Evolutionary conservation across 2,113 vertebrate species (phyloP), one percentile per base, ranked within the genome.

Genomic region (Globicephala melas): DNA sequence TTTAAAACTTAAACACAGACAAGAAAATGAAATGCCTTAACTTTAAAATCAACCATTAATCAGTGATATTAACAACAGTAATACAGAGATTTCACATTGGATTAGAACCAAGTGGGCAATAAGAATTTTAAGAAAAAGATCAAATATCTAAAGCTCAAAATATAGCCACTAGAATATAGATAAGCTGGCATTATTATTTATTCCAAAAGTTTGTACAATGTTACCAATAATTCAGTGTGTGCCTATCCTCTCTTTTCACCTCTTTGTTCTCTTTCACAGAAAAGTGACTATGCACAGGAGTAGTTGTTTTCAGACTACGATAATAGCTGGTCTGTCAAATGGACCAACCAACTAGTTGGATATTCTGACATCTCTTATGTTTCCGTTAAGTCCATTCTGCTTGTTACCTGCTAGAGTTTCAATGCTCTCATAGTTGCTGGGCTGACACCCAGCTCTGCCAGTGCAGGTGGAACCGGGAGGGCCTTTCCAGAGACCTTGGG

Each of bases 1-100:
- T n/a, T 93, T 80, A 90, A 80, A 79, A 92, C 28, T 84, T 93
- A 95, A 94, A 85, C 10, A 92, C 31, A 68, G 50, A 60, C 7
- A 97, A 92, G 65, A 94, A 77, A 94, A 98, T 31, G 55, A 96
- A 98, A 95, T 92, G 33, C 31, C 81, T 76, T 91, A 83, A 79
- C 47, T 95, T 89, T 93, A 84, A 97, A 84, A 79, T 31, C 53
- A 98, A 38, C 8, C 55, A 96, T 94, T 97, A 97, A 91, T 95
- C 71, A 73, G 1, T 68, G 74, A 76, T 10, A 58, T 94, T 41
- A 96, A 92, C 31, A 96, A 92, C 53, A 7, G 44, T 70, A 93
- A 53, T 94, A 97, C 3, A 84, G 10, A 81, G 62, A 55, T 95
- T 96, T 94, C 93, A 96, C 4, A 97, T 44, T 85, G 47, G 17